Evolutionary conservation across 2,113 vertebrate genomes (phyloP).

Genomic region (Furnarius figulus): DNA sequence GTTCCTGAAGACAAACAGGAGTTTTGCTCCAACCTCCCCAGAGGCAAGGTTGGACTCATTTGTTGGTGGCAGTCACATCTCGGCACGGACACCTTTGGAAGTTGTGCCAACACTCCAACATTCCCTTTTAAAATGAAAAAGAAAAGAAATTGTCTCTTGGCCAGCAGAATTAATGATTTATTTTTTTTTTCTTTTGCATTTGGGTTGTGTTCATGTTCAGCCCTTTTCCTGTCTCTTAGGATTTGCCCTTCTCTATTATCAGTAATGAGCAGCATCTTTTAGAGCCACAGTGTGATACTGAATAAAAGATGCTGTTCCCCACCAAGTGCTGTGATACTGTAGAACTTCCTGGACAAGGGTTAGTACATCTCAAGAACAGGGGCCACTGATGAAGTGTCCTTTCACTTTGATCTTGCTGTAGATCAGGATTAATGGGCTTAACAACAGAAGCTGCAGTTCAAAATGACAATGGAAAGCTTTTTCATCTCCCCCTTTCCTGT

Average conservation of each 20-base stretch:
- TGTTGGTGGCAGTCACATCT: neutral
- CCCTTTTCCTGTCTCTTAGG: neutral
- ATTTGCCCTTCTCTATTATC: neutral
- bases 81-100: neutral
- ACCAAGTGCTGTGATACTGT: neutral
- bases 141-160: neutral
- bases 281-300: neutral
- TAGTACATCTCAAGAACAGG: neutral
- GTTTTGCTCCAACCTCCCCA: neutral
- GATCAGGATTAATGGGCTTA: neutral
- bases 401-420: neutral
- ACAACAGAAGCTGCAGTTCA: neutral
- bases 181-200: neutral
- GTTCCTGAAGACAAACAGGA: neutral
- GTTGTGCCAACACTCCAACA: neutral
- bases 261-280: neutral
- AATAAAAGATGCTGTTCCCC: neutral
- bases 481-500: neutral
- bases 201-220: neutral
- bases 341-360: neutral
- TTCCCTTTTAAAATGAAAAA: neutral
- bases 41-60: neutral
- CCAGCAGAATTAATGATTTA: neutral
- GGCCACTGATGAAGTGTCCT: neutral
- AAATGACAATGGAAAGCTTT: neutral